Percentiles rank a stretch among this genome's conserved stretches.
phyloP scores from a whole-genome alignment of 2,888 invertebrate species.

The Drosophila aldrichi region DNA sequence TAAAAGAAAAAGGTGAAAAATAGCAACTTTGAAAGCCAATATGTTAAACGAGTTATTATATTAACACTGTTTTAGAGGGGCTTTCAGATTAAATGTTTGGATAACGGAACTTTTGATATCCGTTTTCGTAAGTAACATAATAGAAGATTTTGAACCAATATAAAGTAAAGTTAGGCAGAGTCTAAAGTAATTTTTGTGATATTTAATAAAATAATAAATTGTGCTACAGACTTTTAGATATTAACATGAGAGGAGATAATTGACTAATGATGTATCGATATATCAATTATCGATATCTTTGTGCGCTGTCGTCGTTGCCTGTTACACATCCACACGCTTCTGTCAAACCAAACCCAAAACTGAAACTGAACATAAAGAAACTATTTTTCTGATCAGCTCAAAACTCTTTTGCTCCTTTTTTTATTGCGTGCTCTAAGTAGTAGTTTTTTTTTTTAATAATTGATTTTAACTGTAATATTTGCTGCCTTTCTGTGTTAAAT shows the following conservation, averaged over 20 bases:
- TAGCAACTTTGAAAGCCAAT: neutral
- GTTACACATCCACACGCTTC: conserved; percentile 30
- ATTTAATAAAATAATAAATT: neutral
- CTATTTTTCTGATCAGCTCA: conserved; percentile 15
- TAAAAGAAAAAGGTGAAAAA: neutral
- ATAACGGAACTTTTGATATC: neutral
- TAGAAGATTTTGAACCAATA: neutral
- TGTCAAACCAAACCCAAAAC: conserved; percentile 3
- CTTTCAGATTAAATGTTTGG: neutral
- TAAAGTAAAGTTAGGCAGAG: neutral
- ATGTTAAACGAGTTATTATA: neutral
- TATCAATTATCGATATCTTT: conserved; percentile 4
- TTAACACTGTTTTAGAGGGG: too few relatives aligned
- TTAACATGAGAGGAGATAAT: neutral
- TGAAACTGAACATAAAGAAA: conserved; percentile 21
- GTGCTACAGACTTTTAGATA: neutral
- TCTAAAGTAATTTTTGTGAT: neutral
- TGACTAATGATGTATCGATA: neutral
- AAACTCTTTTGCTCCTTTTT: conserved; percentile 19
- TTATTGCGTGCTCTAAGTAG: conserved; percentile 24
- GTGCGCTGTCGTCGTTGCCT: conserved; percentile 52
- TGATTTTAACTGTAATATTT: conserved; percentile 25
- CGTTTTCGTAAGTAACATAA: neutral
- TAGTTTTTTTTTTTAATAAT: conserved; percentile 3
- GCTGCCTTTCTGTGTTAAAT: conserved; percentile 54